Percentiles rank a stretch among this genome's conserved stretches.
phyloP scores from a whole-genome alignment of 2,113 vertebrate genomes.

The Haplotaxodon microlepis region DNA sequence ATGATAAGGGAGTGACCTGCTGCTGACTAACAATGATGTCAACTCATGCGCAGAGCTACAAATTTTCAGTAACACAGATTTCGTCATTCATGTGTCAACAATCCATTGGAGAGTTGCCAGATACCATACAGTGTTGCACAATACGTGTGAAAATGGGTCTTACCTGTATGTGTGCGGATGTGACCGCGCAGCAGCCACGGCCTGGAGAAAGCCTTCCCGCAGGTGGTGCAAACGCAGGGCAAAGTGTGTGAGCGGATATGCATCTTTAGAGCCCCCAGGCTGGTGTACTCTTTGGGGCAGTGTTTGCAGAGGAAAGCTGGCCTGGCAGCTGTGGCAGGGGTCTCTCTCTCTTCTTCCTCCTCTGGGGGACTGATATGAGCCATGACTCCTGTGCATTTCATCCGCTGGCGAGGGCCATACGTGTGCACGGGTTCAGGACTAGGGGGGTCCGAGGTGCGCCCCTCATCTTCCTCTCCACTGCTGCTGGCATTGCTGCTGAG shows the following conservation, averaged over 20 bases:
- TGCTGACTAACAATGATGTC: slow-evolving; percentile 12
- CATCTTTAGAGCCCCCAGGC: slow-evolving; percentile 93
- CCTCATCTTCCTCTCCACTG: slow-evolving; percentile 88
- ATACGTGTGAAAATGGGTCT: background rate
- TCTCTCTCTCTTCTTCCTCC: slow-evolving; percentile 59
- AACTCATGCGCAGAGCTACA: background rate
- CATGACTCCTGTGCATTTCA: slow-evolving; percentile 78
- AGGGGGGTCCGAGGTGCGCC: slow-evolving; percentile 87
- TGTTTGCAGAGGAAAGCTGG: slow-evolving; percentile 91
- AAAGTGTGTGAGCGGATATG: slow-evolving; percentile 93
- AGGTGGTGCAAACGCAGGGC: slow-evolving; percentile 88
- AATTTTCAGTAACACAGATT: background rate
- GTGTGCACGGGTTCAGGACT: slow-evolving; percentile 82
- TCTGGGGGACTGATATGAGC: slow-evolving; percentile 73
- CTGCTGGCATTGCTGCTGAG: slow-evolving; percentile 73
- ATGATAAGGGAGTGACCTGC: background rate
- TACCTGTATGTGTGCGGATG: slow-evolving; percentile 92
- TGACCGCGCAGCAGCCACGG: slow-evolving; percentile 93
- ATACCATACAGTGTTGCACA: background rate
- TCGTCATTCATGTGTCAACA: background rate
- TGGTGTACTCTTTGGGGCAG: slow-evolving; percentile 91
- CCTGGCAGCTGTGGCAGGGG: slow-evolving; percentile 53
- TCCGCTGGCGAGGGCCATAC: slow-evolving; percentile 73
- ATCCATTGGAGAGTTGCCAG: background rate
- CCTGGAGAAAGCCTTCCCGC: slow-evolving; percentile 91